Evolutionary conservation across 1,140 invertebrate genomes (phyloP), one percentile per base, ranked within the genome.

Genomic region (Monochamus saltuarius): DNA sequence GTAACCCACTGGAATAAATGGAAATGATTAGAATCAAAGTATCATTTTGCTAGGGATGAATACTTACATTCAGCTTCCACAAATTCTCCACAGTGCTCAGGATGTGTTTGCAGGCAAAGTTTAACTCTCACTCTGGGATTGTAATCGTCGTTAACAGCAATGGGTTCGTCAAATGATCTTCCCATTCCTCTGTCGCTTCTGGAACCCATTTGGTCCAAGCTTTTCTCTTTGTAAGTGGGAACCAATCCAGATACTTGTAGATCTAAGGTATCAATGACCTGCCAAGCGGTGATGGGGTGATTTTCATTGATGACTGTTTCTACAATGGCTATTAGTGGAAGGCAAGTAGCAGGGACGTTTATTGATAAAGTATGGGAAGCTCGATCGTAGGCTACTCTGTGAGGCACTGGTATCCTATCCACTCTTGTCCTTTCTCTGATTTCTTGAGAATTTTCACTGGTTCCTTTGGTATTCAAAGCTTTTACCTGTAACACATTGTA

Each of bases 391-490:
- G 87, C 89, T 2, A 94, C 90, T 56, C 89, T 82, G 56, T 91
- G 80, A 0, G 93, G 90, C 0, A 87, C 78, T 1, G 91, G 88
- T 16, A 95, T 94, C 63, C 89, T 84, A 59, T 94, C 90, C 1
- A 94, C 89, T 54, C 89, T 86, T 0, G 92, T 95, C 0, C 86
- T 87, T 4, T 85, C 86, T 9, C 83, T 80, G 1, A 91, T 84
- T 73, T 92, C 89, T 56, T 91, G 88, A 0, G 92, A 94, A 71
- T 89, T 92, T 56, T 91, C 88, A 22, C 91, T 93, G 47, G 86
- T 85, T 8, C 90, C 91, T 73, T 91, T 91, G 0, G 88, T 87
- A 70, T 94, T 95, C 56, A 89, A 82, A 0, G 92, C 92, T 79
- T 92, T 92, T 16, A 94, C 86, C 84, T 87, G 70, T 54, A 82